These are phyloP conservation scores for Paratrypauchen microcephalus DNA, from an alignment of 2,797 vertebrate genomes.

Conservation along the genomic window DNA sequence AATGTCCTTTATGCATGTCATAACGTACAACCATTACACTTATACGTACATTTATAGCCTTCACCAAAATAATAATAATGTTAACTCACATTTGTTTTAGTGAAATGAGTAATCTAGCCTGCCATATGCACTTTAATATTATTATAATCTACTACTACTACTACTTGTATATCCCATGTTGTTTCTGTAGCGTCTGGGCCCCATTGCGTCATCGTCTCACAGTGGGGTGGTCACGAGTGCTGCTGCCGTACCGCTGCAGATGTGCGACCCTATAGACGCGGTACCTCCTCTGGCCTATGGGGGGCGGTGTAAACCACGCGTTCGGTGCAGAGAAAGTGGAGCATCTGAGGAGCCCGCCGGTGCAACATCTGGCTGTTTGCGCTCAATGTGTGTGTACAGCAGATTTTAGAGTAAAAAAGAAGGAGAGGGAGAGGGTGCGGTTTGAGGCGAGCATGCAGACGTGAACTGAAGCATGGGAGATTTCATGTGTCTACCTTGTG, in stretches of 20 bases:
- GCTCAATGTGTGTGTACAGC: constrained; percentile 4
- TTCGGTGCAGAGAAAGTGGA: constrained; percentile 39
- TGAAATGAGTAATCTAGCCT: too few relatives aligned
- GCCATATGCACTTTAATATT: too few relatives aligned
- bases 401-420: constrained; percentile 1
- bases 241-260: constrained; percentile 49
- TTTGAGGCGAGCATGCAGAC: too few relatives aligned
- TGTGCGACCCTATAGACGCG: constrained; percentile 27
- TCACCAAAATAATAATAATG: too few relatives aligned
- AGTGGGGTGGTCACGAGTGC: constrained; percentile 65
- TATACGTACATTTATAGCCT: too few relatives aligned
- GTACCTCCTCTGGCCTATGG: constrained; percentile 42
- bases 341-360: constrained; percentile 40
- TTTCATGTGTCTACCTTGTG: background rate
- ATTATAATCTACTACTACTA: background rate
- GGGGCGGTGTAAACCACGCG: constrained; percentile 52
- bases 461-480: background rate
- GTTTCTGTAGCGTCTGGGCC: constrained; percentile 38
- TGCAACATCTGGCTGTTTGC: constrained; percentile 34
- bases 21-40: too few relatives aligned
- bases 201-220: constrained; percentile 60
- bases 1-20: too few relatives aligned
- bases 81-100: too few relatives aligned
- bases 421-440: background rate
- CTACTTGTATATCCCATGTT: background rate